Percentiles rank a stretch among this genome's conserved stretches.
These are phyloP conservation scores for Pseudorhiza aurosa DNA, from an alignment of 30 jellyfish, hydroid and myxozoan species.

Conservation along the genomic window DNA sequence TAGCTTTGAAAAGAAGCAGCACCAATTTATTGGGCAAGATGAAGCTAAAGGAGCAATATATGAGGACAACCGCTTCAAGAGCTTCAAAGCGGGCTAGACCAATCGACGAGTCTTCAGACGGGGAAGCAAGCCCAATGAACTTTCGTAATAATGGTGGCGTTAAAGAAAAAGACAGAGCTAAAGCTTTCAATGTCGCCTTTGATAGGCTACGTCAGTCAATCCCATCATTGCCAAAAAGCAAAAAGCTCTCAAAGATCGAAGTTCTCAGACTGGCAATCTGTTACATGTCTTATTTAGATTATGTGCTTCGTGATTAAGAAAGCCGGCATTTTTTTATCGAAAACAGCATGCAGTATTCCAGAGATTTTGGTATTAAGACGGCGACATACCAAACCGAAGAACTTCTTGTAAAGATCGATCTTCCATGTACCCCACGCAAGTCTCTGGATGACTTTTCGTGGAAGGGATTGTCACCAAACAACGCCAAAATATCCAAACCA, in stretches of 20 bases:
- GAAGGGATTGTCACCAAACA: too few species aligned
- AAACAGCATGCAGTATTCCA: too few species aligned
- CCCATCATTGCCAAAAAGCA: constrained; percentile 85
- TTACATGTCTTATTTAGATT: constrained; percentile 73
- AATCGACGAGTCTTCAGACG: constrained; percentile 64
- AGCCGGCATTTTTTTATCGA: too few species aligned
- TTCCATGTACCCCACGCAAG: too few species aligned
- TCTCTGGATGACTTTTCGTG: too few species aligned
- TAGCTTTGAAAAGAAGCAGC: constrained; percentile 17
- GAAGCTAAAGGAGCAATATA: constrained; percentile 27
- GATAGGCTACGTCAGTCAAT: constrained; percentile 77
- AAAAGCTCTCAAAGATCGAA: constrained; percentile 78
- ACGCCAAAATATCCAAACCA: too few species aligned
- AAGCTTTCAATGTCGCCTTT: constrained; percentile 73
- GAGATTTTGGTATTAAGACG: too few species aligned
- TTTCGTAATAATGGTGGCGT: constrained; percentile 29
- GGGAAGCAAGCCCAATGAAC: constrained; percentile 50
- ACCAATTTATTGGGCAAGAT: constrained; percentile 38
- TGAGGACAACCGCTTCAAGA: constrained; percentile 25
- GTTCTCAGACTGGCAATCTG: constrained; percentile 85
- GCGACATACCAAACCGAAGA: too few species aligned
- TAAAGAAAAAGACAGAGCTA: constrained; percentile 84
- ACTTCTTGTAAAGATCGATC: too few species aligned
- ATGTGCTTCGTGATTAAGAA: constrained; percentile 47
- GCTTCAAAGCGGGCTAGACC: constrained; percentile 56